phyloP scores from a whole-genome alignment of 2,113 vertebrate species.

The Petroica traversi region DNA sequence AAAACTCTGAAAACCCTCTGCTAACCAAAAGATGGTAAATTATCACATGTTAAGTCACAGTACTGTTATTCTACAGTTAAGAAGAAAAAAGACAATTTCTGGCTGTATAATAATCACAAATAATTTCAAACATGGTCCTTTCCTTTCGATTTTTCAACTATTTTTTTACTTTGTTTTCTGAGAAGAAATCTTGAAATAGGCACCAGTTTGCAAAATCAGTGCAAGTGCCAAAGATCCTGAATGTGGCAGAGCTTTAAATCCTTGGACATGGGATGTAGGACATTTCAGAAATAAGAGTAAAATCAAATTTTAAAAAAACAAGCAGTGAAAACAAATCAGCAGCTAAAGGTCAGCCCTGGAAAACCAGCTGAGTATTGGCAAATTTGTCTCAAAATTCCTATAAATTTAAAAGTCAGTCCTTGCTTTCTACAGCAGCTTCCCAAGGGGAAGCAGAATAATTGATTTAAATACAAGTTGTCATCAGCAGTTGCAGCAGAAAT shows the following conservation, averaged over 20 bases:
- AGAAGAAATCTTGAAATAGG: not conserved
- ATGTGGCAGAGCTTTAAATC: not conserved
- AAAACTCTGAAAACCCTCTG: not conserved
- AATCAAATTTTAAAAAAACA: not conserved
- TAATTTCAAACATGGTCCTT: not conserved
- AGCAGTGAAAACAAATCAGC: not conserved
- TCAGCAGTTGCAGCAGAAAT: not conserved
- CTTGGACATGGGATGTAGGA: not conserved
- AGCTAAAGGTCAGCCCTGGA: conserved; percentile 6
- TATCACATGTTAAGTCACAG: not conserved
- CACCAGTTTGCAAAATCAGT: not conserved
- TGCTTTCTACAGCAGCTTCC: conserved; percentile 2
- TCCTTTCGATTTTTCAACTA: not conserved
- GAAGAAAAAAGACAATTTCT: not conserved
- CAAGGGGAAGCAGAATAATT: not conserved
- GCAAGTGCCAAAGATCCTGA: not conserved
- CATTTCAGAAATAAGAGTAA: not conserved
- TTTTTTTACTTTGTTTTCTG: not conserved
- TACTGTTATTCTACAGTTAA: not conserved
- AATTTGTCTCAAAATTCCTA: not conserved
- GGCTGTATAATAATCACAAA: not conserved
- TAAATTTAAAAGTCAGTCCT: conserved; percentile 5
- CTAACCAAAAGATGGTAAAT: not conserved
- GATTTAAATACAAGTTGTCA: not conserved
- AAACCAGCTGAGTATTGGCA: not conserved